These are phyloP conservation scores for Apodemus agrarius DNA, from an alignment of 2,797 vertebrate species.

Conservation along the genomic window DNA sequence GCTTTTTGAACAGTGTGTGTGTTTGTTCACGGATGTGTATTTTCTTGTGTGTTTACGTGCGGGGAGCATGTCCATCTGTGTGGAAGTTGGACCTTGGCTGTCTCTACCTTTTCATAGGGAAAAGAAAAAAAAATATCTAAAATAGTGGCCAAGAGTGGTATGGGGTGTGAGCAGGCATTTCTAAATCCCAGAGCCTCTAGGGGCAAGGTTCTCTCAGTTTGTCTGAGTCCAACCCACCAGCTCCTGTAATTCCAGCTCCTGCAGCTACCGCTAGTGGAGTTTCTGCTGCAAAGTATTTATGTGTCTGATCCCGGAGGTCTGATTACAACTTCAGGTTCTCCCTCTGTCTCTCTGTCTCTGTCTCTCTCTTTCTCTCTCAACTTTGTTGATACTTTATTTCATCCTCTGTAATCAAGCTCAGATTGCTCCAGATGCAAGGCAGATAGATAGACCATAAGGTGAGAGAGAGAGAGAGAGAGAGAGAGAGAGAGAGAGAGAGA, in stretches of 20 bases:
- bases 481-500: not conserved
- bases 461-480: not conserved
- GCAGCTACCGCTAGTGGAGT: constrained; percentile 65
- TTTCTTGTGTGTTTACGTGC: not conserved
- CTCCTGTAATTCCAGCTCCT: not conserved
- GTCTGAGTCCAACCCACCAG: not conserved
- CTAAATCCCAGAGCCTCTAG: not conserved
- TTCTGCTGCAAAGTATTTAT: constrained; percentile 3
- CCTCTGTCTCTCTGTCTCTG: not conserved
- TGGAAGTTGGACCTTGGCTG: not conserved
- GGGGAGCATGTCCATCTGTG: not conserved
- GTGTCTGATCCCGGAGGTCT: constrained; percentile 38
- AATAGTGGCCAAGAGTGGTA: not conserved
- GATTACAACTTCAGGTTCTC: constrained; percentile 63
- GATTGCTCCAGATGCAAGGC: constrained; percentile 23
- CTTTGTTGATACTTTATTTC: constrained; percentile 68
- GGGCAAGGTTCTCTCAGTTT: not conserved
- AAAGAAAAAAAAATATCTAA: not conserved
- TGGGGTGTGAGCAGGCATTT: not conserved
- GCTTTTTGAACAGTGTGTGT: not conserved
- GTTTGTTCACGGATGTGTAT: not conserved
- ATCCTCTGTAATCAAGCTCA: constrained; percentile 64
- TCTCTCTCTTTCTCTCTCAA: not conserved
- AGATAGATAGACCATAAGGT: not conserved
- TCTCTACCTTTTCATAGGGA: not conserved